Percentiles rank a stretch among this genome's conserved stretches.
These are phyloP conservation scores for Alviniconcha strummeri DNA, from an alignment of 2,888 invertebrate genomes.

Conservation along the genomic window DNA sequence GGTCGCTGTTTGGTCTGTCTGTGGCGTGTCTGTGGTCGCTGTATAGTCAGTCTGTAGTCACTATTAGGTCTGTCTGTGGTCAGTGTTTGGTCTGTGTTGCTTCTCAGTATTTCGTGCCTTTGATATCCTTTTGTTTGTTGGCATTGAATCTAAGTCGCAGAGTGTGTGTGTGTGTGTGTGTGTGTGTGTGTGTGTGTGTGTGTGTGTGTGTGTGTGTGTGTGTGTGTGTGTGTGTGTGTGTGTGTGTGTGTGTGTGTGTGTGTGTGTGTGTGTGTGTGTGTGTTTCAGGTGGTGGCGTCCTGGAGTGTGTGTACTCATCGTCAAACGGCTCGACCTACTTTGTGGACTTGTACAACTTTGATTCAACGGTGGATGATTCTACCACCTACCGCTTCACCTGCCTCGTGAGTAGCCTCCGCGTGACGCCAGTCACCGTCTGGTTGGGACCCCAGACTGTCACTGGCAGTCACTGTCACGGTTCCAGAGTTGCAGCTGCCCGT, in stretches of 20 bases:
- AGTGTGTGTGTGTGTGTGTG: not conserved
- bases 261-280: constrained; percentile 1
- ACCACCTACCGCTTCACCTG: constrained; percentile 8
- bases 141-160: no score
- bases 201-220: constrained; percentile 18
- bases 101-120: no score
- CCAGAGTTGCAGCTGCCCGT: no score
- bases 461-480: no score
- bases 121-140: no score
- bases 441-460: no score
- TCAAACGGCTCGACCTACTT: not conserved
- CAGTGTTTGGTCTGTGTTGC: no score
- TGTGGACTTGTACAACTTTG: constrained; percentile 20
- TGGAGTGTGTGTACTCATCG: constrained; percentile 13
- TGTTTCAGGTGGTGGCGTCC: not conserved
- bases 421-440: no score
- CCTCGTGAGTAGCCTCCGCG: not conserved
- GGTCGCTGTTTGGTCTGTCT: no score
- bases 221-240: constrained; percentile 16
- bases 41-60: no score
- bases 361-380: not conserved
- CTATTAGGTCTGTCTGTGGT: no score
- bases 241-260: constrained; percentile 6
- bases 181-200: constrained; percentile 15
- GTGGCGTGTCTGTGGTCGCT: no score